A percentile compares a stretch with the other conserved stretches of the same genome.
Conservation (phyloP, 2,113 vertebrate species). For the Anguilla rostrata region DNA sequence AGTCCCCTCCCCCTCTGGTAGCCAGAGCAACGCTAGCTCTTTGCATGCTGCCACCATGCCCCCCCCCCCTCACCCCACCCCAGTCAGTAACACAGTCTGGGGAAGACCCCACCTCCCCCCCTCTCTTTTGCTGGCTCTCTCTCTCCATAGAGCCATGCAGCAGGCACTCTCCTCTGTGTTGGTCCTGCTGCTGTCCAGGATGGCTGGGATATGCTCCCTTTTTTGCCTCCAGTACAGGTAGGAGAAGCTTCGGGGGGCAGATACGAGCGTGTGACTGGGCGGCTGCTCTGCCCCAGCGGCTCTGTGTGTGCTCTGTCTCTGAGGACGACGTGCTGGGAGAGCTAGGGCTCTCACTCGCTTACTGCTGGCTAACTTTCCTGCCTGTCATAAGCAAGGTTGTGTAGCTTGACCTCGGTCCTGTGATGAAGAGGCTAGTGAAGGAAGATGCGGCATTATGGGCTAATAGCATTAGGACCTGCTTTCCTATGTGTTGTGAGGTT, state of each 20-base stretch:
- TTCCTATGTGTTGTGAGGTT: background rate
- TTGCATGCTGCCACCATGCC: background rate
- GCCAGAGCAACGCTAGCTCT: slow-evolving; percentile 42
- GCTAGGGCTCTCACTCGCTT: background rate
- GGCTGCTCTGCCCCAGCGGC: background rate
- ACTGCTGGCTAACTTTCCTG: background rate
- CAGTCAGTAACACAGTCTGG: slow-evolving; percentile 49
- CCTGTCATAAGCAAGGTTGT: too few species aligned
- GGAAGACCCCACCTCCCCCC: slow-evolving; percentile 62
- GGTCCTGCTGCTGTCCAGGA: slow-evolving; percentile 68
- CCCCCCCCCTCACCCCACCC: slow-evolving; percentile 47
- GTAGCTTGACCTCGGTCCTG: too few species aligned
- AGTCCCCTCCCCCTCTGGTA: slow-evolving; percentile 53
- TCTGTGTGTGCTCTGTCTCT: background rate
- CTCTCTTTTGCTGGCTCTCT: slow-evolving; percentile 50
- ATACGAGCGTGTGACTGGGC: background rate
- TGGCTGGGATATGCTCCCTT: slow-evolving; percentile 80
- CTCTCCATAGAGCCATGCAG: slow-evolving; percentile 68
- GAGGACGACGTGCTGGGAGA: background rate
- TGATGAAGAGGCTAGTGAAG: background rate
- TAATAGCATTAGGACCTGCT: background rate
- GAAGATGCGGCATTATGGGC: background rate
- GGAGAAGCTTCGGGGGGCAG: slow-evolving; percentile 28
- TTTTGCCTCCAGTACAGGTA: slow-evolving; percentile 86
- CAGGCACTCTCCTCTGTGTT: slow-evolving; percentile 66